phyloP scores from a whole-genome alignment of 2,888 invertebrate genomes.

The Furcula furcula region DNA sequence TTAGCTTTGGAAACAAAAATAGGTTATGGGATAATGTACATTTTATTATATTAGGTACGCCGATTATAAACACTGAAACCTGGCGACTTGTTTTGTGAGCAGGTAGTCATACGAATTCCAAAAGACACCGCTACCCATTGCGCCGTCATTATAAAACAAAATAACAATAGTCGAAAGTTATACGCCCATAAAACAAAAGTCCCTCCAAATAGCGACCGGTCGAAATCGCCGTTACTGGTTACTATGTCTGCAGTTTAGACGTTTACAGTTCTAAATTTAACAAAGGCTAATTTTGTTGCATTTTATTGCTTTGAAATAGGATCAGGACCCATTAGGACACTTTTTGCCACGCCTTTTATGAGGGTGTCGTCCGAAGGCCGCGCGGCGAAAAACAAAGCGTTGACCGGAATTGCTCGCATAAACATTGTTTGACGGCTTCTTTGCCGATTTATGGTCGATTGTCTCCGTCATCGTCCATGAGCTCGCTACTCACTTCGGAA shows the following conservation, averaged over 20 bases:
- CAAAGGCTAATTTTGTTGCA: conserved; percentile 80
- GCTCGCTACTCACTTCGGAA: no score
- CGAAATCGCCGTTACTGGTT: conserved; percentile 42
- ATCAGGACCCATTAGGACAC: conserved; percentile 72
- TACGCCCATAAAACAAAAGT: conserved; percentile 65
- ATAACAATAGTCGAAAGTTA: conserved; percentile 41
- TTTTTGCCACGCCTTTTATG: conserved; percentile 80
- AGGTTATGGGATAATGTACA: no score
- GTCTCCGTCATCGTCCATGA: no score
- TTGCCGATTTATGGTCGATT: conserved; percentile 59
- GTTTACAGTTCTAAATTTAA: conserved; percentile 65
- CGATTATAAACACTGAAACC: no score
- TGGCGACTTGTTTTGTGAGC: no score
- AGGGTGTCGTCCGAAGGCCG: conserved; percentile 78
- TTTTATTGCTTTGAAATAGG: conserved; percentile 78
- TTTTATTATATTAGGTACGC: no score
- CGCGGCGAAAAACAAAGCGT: conserved; percentile 75
- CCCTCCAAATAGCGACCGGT: conserved; percentile 37
- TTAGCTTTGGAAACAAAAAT: no score
- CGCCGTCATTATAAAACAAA: conserved; percentile 21
- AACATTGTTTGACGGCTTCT: conserved; percentile 76
- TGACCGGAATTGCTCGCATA: conserved; percentile 73
- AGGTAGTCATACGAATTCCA: conserved; percentile 13
- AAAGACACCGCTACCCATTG: conserved; percentile 12
- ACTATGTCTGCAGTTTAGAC: conserved; percentile 53